A percentile compares a stretch with the other conserved stretches of the same genome.
These are phyloP conservation scores for Mylabris sibirica DNA, from an alignment of 2,888 invertebrate genomes.

Conservation along the genomic window DNA sequence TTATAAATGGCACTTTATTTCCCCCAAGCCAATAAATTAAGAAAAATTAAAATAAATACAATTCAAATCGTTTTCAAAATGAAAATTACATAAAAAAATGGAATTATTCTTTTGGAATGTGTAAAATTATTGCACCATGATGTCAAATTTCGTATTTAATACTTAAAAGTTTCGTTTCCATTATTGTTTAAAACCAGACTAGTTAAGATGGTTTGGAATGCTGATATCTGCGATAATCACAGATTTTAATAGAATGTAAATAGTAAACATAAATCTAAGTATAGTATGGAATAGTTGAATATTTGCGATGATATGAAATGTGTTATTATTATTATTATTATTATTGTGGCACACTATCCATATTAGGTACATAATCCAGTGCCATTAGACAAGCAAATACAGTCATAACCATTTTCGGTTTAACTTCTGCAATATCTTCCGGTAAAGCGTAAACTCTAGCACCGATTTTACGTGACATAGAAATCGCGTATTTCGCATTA, in stretches of 20 bases:
- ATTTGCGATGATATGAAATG: slow-evolving; percentile 17
- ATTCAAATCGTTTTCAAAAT: slow-evolving; percentile 9
- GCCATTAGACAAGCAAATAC: slow-evolving; percentile 99
- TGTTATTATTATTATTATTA: slow-evolving; percentile 40
- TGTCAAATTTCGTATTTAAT: slow-evolving; percentile 17
- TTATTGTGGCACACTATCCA: slow-evolving; percentile 66
- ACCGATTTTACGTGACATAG: slow-evolving; percentile 96
- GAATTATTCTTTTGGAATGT: slow-evolving; percentile 25
- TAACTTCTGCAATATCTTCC: slow-evolving; percentile 97
- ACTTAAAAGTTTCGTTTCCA: slow-evolving; percentile 12
- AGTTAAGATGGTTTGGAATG: slow-evolving; percentile 40
- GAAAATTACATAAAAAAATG: slow-evolving; percentile 15
- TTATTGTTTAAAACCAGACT: slow-evolving; percentile 42
- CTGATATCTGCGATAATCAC: slow-evolving; percentile 36
- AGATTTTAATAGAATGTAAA: slow-evolving; percentile 21
- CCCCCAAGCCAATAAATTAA: slow-evolving; percentile 30
- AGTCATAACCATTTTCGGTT: slow-evolving; percentile 99
- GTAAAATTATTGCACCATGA: slow-evolving; percentile 31
- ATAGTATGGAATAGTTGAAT: slow-evolving; percentile 14
- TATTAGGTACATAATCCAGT: slow-evolving; percentile 90
- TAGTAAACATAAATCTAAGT: slow-evolving; percentile 22
- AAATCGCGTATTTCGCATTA: slow-evolving; percentile 99
- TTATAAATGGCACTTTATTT: slow-evolving; percentile 53
- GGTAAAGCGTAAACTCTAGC: slow-evolving; percentile 98
- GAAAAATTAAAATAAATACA: slow-evolving; percentile 28